phyloP scores from a whole-genome alignment of 2,113 vertebrate genomes.

The human (Homo sapiens) region DNA sequence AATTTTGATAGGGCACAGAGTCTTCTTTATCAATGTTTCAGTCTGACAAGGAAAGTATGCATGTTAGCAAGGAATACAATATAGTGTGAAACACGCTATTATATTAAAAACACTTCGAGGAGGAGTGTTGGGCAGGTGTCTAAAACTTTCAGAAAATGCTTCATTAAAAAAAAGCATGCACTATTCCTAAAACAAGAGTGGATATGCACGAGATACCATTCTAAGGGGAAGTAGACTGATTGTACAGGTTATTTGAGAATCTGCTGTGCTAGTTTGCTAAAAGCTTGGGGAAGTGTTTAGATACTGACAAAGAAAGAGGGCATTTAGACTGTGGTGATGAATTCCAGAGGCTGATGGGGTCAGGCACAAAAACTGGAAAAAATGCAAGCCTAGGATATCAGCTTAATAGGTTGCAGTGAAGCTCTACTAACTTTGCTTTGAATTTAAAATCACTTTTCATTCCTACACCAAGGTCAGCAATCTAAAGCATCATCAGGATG shows the following conservation, averaged over 20 bases:
- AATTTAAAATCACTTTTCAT: slow-evolving; percentile 62
- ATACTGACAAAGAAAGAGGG: neutral
- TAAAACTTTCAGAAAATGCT: neutral
- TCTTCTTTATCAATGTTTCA: neutral
- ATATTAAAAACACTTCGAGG: neutral
- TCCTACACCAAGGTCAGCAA: slow-evolving; percentile 58
- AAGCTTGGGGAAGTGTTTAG: neutral
- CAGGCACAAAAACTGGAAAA: slow-evolving; percentile 42
- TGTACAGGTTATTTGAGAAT: neutral
- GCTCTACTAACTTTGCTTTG: slow-evolving; percentile 50
- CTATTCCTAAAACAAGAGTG: neutral
- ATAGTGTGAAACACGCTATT: neutral
- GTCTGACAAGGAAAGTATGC: neutral
- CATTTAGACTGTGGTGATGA: slow-evolving; percentile 39
- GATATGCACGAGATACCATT: neutral
- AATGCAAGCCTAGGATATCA: slow-evolving; percentile 52
- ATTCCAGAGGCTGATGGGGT: slow-evolving; percentile 55
- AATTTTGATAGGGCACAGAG: neutral
- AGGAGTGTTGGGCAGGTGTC: neutral
- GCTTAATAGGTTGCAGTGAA: slow-evolving; percentile 56
- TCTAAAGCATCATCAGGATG: neutral
- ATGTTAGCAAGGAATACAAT: neutral
- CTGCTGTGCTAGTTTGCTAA: slow-evolving; percentile 11
- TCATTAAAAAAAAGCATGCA: neutral
- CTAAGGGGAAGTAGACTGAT: neutral